A percentile compares a stretch with the other conserved stretches of the same genome.
These are phyloP conservation scores for Salticus scenicus DNA, from an alignment of 2,888 invertebrate species.

Conservation along the genomic window DNA sequence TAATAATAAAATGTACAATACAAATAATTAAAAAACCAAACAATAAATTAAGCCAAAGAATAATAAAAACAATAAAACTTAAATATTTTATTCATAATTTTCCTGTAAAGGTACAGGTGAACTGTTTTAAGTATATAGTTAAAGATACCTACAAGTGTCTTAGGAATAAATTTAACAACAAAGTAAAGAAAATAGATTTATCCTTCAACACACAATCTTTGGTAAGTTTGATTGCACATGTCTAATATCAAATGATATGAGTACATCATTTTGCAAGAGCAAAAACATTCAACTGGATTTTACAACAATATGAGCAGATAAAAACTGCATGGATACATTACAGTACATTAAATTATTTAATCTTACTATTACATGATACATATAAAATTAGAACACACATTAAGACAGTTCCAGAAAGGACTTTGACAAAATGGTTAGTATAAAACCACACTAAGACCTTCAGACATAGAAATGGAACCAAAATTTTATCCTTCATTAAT, in stretches of 20 bases:
- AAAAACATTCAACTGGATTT: neutral
- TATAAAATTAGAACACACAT: neutral
- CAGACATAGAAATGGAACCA: too few species aligned
- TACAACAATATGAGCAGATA: neutral
- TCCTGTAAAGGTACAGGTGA: conserved; percentile 58
- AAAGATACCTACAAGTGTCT: conserved; percentile 48
- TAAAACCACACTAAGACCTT: too few species aligned
- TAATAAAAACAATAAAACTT: conserved; percentile 44
- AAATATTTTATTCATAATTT: conserved; percentile 56
- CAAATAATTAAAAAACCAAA: neutral
- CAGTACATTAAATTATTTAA: neutral
- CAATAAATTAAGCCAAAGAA: neutral
- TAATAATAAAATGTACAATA: too few species aligned
- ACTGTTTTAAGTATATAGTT: conserved; percentile 38
- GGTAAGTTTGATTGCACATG: conserved; percentile 60
- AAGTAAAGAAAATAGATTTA: conserved; percentile 66
- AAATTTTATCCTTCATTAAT: too few species aligned
- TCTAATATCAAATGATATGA: conserved; percentile 30
- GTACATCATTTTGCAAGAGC: conserved; percentile 24
- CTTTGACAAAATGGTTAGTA: too few species aligned
- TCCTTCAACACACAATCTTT: conserved; percentile 57
- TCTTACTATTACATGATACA: neutral
- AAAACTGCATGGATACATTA: neutral
- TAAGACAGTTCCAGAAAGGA: neutral
- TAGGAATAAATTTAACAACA: conserved; percentile 49